These are phyloP conservation scores for Merluccius polli DNA, from an alignment of 2,797 vertebrate species.

Conservation along the genomic window DNA sequence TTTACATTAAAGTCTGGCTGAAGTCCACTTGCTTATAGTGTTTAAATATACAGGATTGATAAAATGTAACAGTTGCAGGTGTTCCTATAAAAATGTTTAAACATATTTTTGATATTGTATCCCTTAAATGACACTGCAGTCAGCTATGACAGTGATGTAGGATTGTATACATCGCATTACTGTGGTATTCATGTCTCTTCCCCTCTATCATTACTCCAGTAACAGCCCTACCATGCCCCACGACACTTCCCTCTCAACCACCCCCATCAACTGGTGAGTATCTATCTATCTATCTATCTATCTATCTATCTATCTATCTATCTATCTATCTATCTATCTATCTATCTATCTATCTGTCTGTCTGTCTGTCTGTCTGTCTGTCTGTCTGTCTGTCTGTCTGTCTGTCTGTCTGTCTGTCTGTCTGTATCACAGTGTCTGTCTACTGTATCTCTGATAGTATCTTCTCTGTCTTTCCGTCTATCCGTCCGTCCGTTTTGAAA, in stretches of 20 bases:
- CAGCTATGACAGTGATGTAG: background rate
- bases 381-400: slow-evolving; percentile 12
- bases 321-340: background rate
- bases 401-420: background rate
- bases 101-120: no score
- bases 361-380: background rate
- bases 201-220: slow-evolving; percentile 27
- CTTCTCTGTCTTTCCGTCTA: background rate
- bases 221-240: slow-evolving; percentile 38
- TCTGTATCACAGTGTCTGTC: background rate
- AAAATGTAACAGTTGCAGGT: background rate
- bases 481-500: background rate
- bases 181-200: background rate
- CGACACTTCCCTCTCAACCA: slow-evolving; percentile 37
- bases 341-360: background rate
- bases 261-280: slow-evolving; percentile 55
- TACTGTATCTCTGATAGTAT: no score
- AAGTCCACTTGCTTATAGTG: background rate
- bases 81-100: no score
- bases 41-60: background rate
- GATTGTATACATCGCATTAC: background rate
- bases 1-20: background rate
- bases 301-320: background rate
- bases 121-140: background rate
- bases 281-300: background rate